phyloP scores from a whole-genome alignment of 2,797 vertebrate genomes.

The Tamandua tetradactyla region DNA sequence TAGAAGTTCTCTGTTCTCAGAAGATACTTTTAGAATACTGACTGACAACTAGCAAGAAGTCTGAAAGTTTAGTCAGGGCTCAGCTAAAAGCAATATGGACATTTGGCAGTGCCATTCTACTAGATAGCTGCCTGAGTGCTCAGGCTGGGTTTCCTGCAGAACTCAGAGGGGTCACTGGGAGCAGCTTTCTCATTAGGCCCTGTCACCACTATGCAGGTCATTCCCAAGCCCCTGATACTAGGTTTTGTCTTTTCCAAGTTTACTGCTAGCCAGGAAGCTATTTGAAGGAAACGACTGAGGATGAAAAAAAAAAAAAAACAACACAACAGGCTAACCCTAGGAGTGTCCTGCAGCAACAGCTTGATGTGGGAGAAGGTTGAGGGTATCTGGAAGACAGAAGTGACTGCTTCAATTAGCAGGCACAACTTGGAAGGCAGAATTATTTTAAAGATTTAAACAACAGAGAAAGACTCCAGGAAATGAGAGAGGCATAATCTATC shows the following conservation, averaged over 20 bases:
- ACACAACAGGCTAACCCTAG: not conserved
- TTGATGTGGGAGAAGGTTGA: not conserved
- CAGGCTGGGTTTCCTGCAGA: not conserved
- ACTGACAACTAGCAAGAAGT: not conserved
- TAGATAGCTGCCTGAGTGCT: not conserved
- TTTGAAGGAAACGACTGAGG: not conserved
- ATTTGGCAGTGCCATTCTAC: not conserved
- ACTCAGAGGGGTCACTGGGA: not conserved
- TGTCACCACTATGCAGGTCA: not conserved
- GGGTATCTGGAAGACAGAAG: not conserved
- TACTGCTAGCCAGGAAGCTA: not conserved
- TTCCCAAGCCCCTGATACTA: not conserved
- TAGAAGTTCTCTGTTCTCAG: not conserved
- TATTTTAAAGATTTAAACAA: slow-evolving; percentile 1
- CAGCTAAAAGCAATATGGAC: not conserved
- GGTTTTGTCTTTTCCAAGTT: not conserved
- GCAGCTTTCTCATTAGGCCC: not conserved
- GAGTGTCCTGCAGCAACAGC: not conserved
- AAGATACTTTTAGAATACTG: not conserved
- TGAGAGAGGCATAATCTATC: not conserved
- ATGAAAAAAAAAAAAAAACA: not conserved
- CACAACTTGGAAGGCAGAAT: not conserved
- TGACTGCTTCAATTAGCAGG: not conserved
- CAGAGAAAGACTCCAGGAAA: not conserved
- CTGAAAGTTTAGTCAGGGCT: not conserved